Evolutionary conservation across 1,140 invertebrate species (phyloP).

Genomic region (Nylanderia fulva): DNA sequence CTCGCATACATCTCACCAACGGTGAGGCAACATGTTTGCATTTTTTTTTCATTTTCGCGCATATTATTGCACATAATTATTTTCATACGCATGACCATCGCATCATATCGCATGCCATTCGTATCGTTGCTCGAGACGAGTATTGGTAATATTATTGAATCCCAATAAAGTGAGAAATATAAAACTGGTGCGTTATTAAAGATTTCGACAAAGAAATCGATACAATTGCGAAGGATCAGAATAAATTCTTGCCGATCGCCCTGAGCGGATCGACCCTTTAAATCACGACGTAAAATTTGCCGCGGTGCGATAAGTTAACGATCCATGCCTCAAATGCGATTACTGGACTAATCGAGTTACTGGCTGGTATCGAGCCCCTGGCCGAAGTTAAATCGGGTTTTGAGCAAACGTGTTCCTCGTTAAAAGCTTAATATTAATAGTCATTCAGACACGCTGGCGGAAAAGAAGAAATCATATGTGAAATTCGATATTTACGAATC

Average conservation of each 20-base stretch:
- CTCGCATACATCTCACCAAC: constrained; percentile 79
- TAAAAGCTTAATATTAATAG: constrained; percentile 77
- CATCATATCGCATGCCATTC: constrained; percentile 4
- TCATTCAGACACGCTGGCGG: constrained; percentile 19
- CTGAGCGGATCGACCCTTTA: constrained; percentile 52
- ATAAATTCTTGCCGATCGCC: constrained; percentile 63
- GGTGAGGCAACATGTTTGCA: constrained; percentile 64
- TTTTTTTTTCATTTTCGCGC: neutral
- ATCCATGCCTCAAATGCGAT: constrained; percentile 77
- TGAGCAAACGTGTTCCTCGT: constrained; percentile 73
- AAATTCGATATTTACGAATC: neutral
- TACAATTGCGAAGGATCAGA: neutral
- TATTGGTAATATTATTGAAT: neutral
- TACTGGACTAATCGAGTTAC: constrained; percentile 76
- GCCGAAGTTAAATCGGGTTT: constrained; percentile 75
- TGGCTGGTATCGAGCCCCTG: constrained; percentile 73
- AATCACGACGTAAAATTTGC: constrained; percentile 77
- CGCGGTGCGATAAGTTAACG: constrained; percentile 78
- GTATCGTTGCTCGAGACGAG: neutral
- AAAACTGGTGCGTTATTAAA: neutral
- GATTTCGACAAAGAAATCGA: neutral
- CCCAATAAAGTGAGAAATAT: neutral
- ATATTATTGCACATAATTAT: constrained; percentile 35
- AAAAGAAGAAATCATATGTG: constrained; percentile 2
- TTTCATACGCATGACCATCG: constrained; percentile 35